Percentiles rank a stretch among this genome's conserved stretches.
Evolutionary conservation across 1,140 invertebrate genomes (phyloP).

Genomic region (Zaprionus nigranus): DNA sequence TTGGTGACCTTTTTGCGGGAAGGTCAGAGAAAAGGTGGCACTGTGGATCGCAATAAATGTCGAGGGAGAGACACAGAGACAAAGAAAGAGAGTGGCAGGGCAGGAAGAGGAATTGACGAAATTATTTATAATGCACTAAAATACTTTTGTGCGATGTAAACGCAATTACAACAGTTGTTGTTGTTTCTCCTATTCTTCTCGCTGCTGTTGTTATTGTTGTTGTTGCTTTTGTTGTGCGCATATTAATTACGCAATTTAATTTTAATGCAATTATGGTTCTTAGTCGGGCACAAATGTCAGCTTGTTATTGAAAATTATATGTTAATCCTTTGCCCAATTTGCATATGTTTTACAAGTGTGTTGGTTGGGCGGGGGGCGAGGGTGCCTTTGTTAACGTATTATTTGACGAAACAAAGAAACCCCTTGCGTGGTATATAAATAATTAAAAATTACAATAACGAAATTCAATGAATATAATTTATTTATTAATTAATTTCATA

Average conservation of each 20-base stretch:
- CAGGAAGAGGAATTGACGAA: slow-evolving; percentile 8
- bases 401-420: background rate
- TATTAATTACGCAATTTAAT: slow-evolving; percentile 49
- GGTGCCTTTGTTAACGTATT: background rate
- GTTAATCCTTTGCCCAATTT: background rate
- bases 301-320: slow-evolving; percentile 6
- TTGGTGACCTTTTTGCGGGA: background rate
- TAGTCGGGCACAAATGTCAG: slow-evolving; percentile 17
- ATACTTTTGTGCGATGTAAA: slow-evolving; percentile 12
- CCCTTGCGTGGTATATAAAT: background rate
- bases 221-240: slow-evolving; percentile 38
- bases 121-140: slow-evolving; percentile 21
- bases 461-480: background rate
- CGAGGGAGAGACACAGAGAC: no score
- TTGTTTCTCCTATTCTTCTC: slow-evolving; percentile 1
- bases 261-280: slow-evolving; percentile 40
- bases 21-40: background rate
- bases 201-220: slow-evolving; percentile 33
- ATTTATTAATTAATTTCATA: background rate
- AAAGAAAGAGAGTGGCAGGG: background rate
- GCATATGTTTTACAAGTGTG: slow-evolving; percentile 8
- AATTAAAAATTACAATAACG: background rate
- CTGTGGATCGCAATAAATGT: slow-evolving; percentile 4
- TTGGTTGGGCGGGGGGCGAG: background rate
- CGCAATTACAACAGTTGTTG: background rate